Evolutionary conservation across 2,888 invertebrate genomes (phyloP).

Genomic region (Limnephilus auricula): DNA sequence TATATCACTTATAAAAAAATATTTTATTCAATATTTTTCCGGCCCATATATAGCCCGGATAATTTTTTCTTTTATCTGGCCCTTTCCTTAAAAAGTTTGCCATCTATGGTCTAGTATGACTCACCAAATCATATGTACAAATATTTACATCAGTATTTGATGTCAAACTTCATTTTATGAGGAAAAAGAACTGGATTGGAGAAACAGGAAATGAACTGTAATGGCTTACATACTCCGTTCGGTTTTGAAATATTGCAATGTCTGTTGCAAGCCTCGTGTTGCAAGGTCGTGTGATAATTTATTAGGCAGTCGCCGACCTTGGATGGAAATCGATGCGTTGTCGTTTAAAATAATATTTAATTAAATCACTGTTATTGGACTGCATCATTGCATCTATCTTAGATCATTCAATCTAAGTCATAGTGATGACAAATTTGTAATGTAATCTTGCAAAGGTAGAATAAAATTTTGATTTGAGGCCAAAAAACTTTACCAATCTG

Average conservation of each 20-base stretch:
- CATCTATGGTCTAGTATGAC: not conserved
- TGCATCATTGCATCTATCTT: not conserved
- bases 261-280: not conserved
- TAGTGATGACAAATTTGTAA: not conserved
- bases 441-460: not conserved
- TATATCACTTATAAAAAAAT: no score
- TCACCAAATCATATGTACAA: not conserved
- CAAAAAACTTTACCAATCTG: no score
- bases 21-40: no score
- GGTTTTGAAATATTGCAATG: not conserved
- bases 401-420: not conserved
- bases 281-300: not conserved
- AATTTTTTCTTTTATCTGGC: no score
- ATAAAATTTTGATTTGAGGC: no score
- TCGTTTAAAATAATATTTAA: not conserved
- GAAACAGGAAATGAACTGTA: not conserved
- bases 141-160: not conserved
- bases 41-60: no score
- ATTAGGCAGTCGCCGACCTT: not conserved
- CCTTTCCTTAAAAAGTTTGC: no score
- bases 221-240: not conserved
- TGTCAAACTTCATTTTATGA: not conserved
- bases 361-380: not conserved
- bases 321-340: not conserved
- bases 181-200: not conserved